These are phyloP conservation scores for Hirundichthys speculiger DNA, from an alignment of 2,113 vertebrate genomes.

Conservation along the genomic window DNA sequence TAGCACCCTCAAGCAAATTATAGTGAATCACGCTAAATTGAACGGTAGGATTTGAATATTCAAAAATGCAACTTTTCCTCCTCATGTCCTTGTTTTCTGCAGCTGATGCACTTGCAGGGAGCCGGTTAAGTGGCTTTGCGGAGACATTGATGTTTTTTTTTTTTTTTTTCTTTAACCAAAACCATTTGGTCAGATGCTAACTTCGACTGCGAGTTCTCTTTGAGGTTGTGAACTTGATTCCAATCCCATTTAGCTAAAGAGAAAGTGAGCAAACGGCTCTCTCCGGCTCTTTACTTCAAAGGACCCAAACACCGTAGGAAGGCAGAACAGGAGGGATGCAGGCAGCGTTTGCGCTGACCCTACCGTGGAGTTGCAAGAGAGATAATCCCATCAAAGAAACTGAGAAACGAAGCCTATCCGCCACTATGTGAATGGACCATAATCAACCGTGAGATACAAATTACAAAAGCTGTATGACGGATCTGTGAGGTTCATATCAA, in stretches of 20 bases:
- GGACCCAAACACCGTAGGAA: constrained; percentile 31
- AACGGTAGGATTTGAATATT: constrained; percentile 61
- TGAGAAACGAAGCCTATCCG: constrained; percentile 37
- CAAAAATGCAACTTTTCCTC: constrained; percentile 65
- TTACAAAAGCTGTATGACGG: constrained; percentile 2
- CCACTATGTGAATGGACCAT: constrained; percentile 21
- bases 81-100: constrained; percentile 59
- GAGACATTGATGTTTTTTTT: constrained; percentile 25
- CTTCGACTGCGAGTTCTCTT: constrained; percentile 46
- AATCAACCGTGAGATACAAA: constrained; percentile 24
- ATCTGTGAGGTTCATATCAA: constrained; percentile 2
- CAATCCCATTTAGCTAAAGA: constrained; percentile 53
- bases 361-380: constrained; percentile 37
- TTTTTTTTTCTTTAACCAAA: constrained; percentile 55
- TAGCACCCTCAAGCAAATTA: constrained; percentile 76
- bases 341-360: constrained; percentile 44
- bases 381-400: constrained; percentile 71
- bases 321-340: too few relatives aligned
- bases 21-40: constrained; percentile 73
- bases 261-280: constrained; percentile 53
- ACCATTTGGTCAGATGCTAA: constrained; percentile 33
- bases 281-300: constrained; percentile 73
- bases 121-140: constrained; percentile 38
- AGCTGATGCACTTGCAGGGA: constrained; percentile 50
- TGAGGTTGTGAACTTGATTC: constrained; percentile 56